A percentile compares a stretch with the other conserved stretches of the same genome.
Evolutionary conservation across 2,888 invertebrate species (phyloP).

Genomic region (Campoletis raptor): DNA sequence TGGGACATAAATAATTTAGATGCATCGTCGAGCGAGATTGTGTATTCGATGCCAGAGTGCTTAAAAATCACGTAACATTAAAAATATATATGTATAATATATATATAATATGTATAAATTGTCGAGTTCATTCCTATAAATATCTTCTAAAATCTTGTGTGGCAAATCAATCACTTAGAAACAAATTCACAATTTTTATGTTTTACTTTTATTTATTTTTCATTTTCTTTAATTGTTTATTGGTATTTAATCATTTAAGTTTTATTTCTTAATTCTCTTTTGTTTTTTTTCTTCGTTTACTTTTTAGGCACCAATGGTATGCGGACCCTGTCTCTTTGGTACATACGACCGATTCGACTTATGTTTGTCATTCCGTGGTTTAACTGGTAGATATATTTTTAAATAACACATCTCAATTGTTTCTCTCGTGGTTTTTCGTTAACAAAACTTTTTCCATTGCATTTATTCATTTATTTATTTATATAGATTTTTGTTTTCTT

Average conservation of each 20-base stretch:
- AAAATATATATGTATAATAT: constrained; percentile 79
- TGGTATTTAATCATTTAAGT: constrained; percentile 53
- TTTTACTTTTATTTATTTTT: constrained; percentile 61
- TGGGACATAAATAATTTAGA: constrained; percentile 84
- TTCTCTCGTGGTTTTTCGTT: constrained; percentile 21
- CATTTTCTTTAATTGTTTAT: constrained; percentile 74
- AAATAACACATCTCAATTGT: constrained; percentile 13
- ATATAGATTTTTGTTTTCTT: constrained; percentile 4
- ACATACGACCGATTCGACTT: constrained; percentile 84
- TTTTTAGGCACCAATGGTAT: constrained; percentile 85
- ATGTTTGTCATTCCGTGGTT: constrained; percentile 75
- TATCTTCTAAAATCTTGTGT: constrained; percentile 84
- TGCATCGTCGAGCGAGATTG: constrained; percentile 69
- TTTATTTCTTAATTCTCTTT: constrained; percentile 73
- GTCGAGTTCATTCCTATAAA: constrained; percentile 84
- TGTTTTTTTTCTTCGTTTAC: constrained; percentile 72
- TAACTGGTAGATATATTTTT: constrained; percentile 70
- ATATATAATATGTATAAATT: constrained; percentile 83
- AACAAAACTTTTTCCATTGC: constrained; percentile 41
- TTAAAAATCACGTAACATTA: constrained; percentile 85
- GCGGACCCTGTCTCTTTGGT: constrained; percentile 85
- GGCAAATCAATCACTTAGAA: constrained; percentile 83
- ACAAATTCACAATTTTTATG: constrained; percentile 81
- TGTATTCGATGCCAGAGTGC: constrained; percentile 80
- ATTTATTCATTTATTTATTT: constrained; percentile 28